These are phyloP conservation scores for Pitangus sulphuratus DNA, from an alignment of 2,797 vertebrate genomes.

Conservation along the genomic window DNA sequence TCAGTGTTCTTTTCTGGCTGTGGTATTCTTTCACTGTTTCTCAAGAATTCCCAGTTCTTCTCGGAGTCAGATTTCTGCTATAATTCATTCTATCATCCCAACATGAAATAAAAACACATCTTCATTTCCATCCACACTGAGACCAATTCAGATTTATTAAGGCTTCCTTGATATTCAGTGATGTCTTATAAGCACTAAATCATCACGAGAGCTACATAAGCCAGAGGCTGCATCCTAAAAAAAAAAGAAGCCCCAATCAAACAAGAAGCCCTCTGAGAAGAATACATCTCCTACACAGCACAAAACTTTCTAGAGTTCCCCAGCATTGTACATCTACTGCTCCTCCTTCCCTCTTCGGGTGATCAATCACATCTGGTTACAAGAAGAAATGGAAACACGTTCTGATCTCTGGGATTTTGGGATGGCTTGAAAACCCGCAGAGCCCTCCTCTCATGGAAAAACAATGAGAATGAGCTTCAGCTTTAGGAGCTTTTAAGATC, in stretches of 20 bases:
- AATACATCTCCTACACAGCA: constrained; percentile 21
- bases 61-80: constrained; percentile 27
- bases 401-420: neutral
- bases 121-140: constrained; percentile 67
- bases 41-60: constrained; percentile 48
- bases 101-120: constrained; percentile 54
- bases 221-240: neutral
- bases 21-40: neutral
- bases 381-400: neutral
- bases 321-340: neutral
- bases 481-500: neutral
- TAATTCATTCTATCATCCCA: constrained; percentile 57
- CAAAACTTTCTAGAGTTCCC: neutral
- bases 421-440: neutral
- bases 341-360: neutral
- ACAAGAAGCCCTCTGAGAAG: constrained; percentile 45
- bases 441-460: neutral
- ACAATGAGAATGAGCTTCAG: neutral
- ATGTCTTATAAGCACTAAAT: constrained; percentile 57
- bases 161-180: constrained; percentile 62
- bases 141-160: constrained; percentile 72
- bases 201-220: constrained; percentile 32
- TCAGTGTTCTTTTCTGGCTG: neutral
- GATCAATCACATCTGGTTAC: constrained; percentile 26
- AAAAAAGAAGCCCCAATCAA: neutral